Conservation (phyloP, 2,888 invertebrate species). For the Meliscaeva auricollis region DNA sequence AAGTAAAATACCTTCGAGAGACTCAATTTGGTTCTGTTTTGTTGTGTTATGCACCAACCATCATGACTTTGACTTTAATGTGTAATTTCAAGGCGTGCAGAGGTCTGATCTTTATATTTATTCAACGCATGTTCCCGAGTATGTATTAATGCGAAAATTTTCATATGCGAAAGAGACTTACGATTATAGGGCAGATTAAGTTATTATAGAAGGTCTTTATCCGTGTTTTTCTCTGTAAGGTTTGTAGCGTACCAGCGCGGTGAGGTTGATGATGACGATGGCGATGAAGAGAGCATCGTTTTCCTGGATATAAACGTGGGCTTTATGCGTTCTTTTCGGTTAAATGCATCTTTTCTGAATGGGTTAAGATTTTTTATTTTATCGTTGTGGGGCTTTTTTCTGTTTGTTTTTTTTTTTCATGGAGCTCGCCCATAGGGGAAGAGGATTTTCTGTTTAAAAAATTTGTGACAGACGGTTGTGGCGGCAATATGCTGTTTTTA, state of each 20-base stretch:
- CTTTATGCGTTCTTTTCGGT: slow-evolving; percentile 25
- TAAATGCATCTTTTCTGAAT: slow-evolving; percentile 49
- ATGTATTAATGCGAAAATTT: slow-evolving; percentile 66
- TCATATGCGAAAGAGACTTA: slow-evolving; percentile 69
- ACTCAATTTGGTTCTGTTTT: not conserved
- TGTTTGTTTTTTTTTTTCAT: slow-evolving; percentile 43
- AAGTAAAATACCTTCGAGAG: slow-evolving; percentile 22
- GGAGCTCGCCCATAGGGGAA: not conserved
- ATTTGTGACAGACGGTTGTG: slow-evolving; percentile 47
- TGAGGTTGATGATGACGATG: not conserved
- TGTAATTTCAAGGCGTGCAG: slow-evolving; percentile 63
- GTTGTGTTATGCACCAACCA: not conserved
- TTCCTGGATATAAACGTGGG: slow-evolving; percentile 40
- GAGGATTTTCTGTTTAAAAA: slow-evolving; percentile 45
- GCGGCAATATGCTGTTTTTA: slow-evolving; percentile 2
- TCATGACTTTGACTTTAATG: slow-evolving; percentile 45
- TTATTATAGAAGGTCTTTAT: slow-evolving; percentile 66
- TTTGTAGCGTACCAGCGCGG: slow-evolving; percentile 1
- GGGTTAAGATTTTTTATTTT: slow-evolving; percentile 42
- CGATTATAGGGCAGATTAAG: slow-evolving; percentile 76
- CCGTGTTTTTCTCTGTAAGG: slow-evolving; percentile 20
- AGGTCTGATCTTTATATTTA: slow-evolving; percentile 64
- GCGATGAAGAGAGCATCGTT: slow-evolving; percentile 16
- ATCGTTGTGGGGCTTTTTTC: slow-evolving; percentile 67
- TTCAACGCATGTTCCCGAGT: slow-evolving; percentile 67